Base-by-base conservation (phyloP, 2,113 vertebrate species). In the Boulengerochromis microlepis region DNA sequence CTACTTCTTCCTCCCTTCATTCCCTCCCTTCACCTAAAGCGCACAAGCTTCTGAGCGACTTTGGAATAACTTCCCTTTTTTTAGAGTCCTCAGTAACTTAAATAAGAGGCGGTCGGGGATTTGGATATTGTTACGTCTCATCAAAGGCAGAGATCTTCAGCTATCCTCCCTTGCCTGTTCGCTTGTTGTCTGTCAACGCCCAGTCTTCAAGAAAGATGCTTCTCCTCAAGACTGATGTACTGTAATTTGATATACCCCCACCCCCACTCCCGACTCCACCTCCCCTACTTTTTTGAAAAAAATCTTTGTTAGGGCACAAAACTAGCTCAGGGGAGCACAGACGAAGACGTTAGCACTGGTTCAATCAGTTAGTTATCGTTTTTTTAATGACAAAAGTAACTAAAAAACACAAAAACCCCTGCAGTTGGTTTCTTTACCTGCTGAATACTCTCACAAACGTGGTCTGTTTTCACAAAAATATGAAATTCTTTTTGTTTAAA, bases 41-140 rank as follows among this genome's bases (percentile, higher is more conserved):
- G 90, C 91, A 84, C 86, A 71, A 89, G 95, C 95, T 96, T 96
- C 96, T 95, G 95, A 97, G 96, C 90, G 90, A 96, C 96, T 97
- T 97, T 96, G 95, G 93, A 94, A 96, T 94, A 97, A 97, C 95
- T 97, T 96, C 93, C 93, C 92, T 95, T 85, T 96, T 95, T 96
- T 95, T 86, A 95, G 91, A 95, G 95, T 95, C 96, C 94, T 96
- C 95, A 95, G 95, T 96, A 97, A 96, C 96, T 97, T 96, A 97
- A 97, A 96, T 95, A 97, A 94, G 95, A 95, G 95, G 93, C 92
- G 88, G 95, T 93, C 90, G 92, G 96, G 96, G 96, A 97, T 96
- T 97, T 96, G 96, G 96, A 95, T 96, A 96, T 96, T 96, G 96
- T 97, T 96, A 94, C 93, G 95, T 96, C 96, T 96, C 96, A 96